A percentile compares a stretch with the other conserved stretches of the same genome.
Conservation (phyloP, 2,797 vertebrate species). For the Podarcis siculus region DNA sequence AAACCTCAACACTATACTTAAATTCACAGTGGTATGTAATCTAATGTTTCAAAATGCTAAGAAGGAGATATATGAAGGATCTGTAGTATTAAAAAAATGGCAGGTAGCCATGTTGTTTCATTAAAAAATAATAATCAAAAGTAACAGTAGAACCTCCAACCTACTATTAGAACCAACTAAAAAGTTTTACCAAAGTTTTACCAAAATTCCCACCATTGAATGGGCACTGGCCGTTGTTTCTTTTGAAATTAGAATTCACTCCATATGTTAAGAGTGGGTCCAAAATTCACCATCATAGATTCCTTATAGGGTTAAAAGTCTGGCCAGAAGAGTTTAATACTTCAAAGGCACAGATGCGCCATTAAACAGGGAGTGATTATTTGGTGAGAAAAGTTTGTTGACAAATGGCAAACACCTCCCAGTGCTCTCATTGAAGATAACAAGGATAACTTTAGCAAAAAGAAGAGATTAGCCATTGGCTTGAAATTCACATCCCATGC, state of each 20-base stretch:
- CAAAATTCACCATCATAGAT: neutral
- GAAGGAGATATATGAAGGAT: neutral
- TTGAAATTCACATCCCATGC: neutral
- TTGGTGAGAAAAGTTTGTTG: no score
- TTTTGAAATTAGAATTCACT: neutral
- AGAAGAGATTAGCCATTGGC: neutral
- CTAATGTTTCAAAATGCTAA: neutral
- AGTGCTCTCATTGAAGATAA: no score
- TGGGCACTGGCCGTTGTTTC: neutral
- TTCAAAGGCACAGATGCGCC: neutral
- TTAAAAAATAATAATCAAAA: neutral
- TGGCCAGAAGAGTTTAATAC: no score
- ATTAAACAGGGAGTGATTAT: no score
- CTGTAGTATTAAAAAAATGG: neutral
- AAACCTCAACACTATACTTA: neutral
- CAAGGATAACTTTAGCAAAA: no score
- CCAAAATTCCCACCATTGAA: neutral
- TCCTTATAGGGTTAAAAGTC: neutral
- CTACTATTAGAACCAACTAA: neutral
- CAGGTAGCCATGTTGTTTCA: neutral
- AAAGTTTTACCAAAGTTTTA: neutral
- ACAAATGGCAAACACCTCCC: no score
- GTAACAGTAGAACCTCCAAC: neutral
- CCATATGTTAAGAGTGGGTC: neutral
- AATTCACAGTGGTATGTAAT: neutral